A percentile compares a stretch with the other conserved stretches of the same genome.
These are phyloP conservation scores for Amblyteles armatorius DNA, from an alignment of 2,888 invertebrate species.

Conservation along the genomic window DNA sequence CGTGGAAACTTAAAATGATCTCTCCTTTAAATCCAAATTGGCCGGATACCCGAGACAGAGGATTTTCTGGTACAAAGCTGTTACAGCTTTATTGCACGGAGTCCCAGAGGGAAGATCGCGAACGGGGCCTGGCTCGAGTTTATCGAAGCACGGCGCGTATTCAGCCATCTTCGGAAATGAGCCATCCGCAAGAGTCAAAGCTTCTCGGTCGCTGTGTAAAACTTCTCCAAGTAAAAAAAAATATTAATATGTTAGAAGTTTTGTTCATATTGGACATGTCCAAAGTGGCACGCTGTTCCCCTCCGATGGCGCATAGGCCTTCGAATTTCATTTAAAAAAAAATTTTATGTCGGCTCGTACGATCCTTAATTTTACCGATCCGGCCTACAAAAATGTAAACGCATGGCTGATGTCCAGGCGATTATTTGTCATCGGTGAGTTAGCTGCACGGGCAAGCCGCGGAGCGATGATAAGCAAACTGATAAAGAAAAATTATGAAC, in stretches of 20 bases:
- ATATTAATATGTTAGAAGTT: no score
- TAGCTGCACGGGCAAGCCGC: slow-evolving; percentile 8
- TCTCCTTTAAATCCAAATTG: slow-evolving; percentile 34
- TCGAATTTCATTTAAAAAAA: no score
- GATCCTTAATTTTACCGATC: no score
- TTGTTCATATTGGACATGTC: no score
- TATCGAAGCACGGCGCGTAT: neutral
- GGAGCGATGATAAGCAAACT: slow-evolving; percentile 70
- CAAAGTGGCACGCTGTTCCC: no score
- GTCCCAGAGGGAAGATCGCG: neutral
- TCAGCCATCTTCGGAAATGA: neutral
- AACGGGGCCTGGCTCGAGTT: neutral
- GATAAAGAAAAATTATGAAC: neutral
- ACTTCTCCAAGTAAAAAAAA: no score
- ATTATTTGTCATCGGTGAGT: neutral
- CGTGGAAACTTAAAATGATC: slow-evolving; percentile 38
- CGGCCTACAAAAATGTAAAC: neutral
- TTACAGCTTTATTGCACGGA: slow-evolving; percentile 1
- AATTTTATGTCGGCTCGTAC: no score
- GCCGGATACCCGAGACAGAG: slow-evolving; percentile 23
- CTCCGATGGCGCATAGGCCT: no score
- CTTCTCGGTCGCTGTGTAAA: no score
- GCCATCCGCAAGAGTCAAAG: neutral
- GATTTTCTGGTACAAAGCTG: slow-evolving; percentile 31
- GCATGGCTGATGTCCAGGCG: neutral